Conservation (phyloP, 2,888 invertebrate species). For the Cephus rjabovi region DNA sequence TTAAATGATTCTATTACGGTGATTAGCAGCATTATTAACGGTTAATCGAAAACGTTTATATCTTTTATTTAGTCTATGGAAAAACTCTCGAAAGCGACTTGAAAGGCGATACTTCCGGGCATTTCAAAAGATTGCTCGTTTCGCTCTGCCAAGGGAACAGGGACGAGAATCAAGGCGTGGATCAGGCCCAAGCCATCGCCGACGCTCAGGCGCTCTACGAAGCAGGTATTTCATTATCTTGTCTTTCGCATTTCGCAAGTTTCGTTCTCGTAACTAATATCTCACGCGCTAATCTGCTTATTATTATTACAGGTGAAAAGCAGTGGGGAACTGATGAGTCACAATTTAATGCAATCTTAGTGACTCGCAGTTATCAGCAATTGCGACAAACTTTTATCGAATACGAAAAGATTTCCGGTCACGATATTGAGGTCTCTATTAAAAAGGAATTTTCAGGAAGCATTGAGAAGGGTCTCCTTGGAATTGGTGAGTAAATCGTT, state of each 20-base stretch:
- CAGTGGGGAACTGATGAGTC: constrained; percentile 94
- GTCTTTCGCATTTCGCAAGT: background rate
- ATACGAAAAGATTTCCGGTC: constrained; percentile 84
- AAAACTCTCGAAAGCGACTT: constrained; percentile 86
- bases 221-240: constrained; percentile 69
- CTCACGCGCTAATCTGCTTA: background rate
- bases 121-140: constrained; percentile 91
- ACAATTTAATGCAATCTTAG: constrained; percentile 86
- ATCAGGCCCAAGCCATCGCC: constrained; percentile 81
- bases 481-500: constrained; percentile 77
- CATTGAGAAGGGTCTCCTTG: constrained; percentile 86
- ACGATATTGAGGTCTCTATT: constrained; percentile 86
- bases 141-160: constrained; percentile 90
- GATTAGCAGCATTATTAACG: no score
- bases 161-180: constrained; percentile 88
- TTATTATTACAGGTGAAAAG: constrained; percentile 71
- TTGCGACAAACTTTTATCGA: constrained; percentile 87
- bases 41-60: background rate
- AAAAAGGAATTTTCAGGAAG: constrained; percentile 91
- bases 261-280: background rate
- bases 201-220: constrained; percentile 84
- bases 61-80: constrained; percentile 76
- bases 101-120: constrained; percentile 94
- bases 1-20: no score
- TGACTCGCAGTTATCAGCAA: constrained; percentile 90